These are phyloP conservation scores for Trematomus bernacchii DNA, from an alignment of 2,797 vertebrate species.

Conservation along the genomic window DNA sequence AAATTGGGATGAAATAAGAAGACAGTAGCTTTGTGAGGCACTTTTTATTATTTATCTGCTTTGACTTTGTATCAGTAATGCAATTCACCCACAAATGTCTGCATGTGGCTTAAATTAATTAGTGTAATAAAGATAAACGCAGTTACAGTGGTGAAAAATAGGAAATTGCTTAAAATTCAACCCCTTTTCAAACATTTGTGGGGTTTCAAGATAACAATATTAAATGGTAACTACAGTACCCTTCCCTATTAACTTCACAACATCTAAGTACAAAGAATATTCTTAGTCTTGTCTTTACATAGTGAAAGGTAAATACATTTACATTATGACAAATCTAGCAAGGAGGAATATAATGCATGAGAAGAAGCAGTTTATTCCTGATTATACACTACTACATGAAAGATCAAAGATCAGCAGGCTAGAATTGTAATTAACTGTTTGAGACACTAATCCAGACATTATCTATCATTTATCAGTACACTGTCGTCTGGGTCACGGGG, in stretches of 20 bases:
- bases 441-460: conserved; percentile 30
- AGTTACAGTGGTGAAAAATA: neutral
- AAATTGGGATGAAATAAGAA: conserved; percentile 14
- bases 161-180: neutral
- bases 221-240: neutral
- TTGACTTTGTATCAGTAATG: conserved; percentile 4
- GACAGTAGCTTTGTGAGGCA: neutral
- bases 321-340: neutral
- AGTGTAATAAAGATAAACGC: neutral
- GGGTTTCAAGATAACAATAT: neutral
- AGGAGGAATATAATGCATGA: neutral
- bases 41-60: conserved; percentile 3
- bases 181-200: neutral
- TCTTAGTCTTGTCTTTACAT: neutral
- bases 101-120: neutral
- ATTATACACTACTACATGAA: conserved; percentile 14
- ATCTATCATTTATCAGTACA: conserved; percentile 39
- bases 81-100: conserved; percentile 17
- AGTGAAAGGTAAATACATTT: neutral
- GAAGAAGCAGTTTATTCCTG: neutral
- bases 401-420: neutral
- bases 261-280: neutral
- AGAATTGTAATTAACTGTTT: conserved; percentile 46
- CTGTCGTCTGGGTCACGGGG: conserved; percentile 33
- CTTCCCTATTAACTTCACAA: neutral